phyloP scores from a whole-genome alignment of 1,140 invertebrate genomes.

The Apis mellifera region Amel_HAv3.1 CM009945.2:4319501-4320000 shows the following conservation, averaged over 20 bases:
- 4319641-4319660: conserved; percentile 92
- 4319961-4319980: conserved; percentile 84
- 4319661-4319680: conserved; percentile 89
- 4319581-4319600: conserved; percentile 87
- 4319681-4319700: conserved; percentile 65
- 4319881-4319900: conserved; percentile 88
- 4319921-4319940: conserved; percentile 95
- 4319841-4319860: conserved; percentile 86
- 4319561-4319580: conserved; percentile 88
- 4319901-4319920: conserved; percentile 97
- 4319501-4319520: conserved; percentile 86
- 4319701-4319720: conserved; percentile 89
- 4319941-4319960: conserved; percentile 89
- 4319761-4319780: conserved; percentile 85
- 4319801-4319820: conserved; percentile 89
- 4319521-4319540: conserved; percentile 84
- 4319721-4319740: conserved; percentile 83
- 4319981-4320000: conserved; percentile 83
- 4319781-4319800: conserved; percentile 83
- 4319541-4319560: conserved; percentile 85
- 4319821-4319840: conserved; percentile 91
- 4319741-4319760: conserved; percentile 84
- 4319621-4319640: conserved; percentile 94
- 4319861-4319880: conserved; percentile 83
- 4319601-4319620: conserved; percentile 90